phyloP scores from a whole-genome alignment of 37 sponge, comb jelly and placozoan genomes.

The Aplysina aerophoba region DNA sequence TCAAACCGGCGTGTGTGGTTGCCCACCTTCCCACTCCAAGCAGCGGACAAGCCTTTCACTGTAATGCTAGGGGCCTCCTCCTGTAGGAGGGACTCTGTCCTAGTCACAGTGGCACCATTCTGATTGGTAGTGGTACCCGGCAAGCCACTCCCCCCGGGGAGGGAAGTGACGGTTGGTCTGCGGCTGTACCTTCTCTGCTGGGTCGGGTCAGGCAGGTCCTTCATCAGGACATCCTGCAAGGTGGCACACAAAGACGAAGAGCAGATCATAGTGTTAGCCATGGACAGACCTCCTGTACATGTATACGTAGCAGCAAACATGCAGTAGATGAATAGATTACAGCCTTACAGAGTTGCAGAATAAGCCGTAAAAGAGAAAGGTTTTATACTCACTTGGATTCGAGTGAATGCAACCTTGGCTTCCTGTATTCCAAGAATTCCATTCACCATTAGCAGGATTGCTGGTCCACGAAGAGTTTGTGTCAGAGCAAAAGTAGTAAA shows the following conservation, averaged over 20 bases:
- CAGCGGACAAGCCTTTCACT: background rate
- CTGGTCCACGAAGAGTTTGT: background rate
- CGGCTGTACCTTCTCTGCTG: conserved; percentile 23
- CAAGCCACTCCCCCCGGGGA: background rate
- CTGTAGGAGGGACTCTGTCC: background rate
- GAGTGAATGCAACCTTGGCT: background rate
- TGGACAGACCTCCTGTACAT: no score
- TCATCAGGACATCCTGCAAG: background rate
- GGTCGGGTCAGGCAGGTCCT: conserved; percentile 16
- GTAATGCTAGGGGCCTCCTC: background rate
- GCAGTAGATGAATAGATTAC: conserved; percentile 22
- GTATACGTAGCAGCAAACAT: conserved; percentile 34
- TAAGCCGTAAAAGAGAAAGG: background rate
- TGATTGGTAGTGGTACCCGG: background rate
- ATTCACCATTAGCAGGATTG: background rate
- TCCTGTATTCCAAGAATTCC: conserved; percentile 2
- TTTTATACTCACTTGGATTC: background rate
- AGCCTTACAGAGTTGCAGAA: conserved; percentile 3
- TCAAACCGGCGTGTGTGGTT: no score
- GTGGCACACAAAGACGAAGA: no score
- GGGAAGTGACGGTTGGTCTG: conserved; percentile 21
- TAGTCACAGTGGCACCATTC: background rate
- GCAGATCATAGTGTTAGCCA: no score
- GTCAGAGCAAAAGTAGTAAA: conserved; percentile 59
- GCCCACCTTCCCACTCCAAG: background rate